Evolutionary conservation across 2,113 vertebrate genomes (phyloP).

Genomic region (Albula goreensis): DNA sequence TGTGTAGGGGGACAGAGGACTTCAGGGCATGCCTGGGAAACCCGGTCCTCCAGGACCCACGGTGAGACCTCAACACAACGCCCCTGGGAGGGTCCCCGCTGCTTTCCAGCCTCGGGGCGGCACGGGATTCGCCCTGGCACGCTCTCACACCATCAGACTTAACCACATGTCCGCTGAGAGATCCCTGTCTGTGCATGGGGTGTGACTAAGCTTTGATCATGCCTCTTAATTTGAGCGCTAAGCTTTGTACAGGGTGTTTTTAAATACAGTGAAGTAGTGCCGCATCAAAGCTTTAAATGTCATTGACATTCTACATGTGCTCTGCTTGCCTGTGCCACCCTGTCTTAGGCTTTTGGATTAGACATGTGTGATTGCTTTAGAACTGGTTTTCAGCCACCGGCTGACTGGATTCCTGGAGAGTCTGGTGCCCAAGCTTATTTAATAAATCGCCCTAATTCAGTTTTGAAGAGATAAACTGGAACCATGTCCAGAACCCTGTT

Average conservation of each 20-base stretch:
- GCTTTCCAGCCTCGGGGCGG: too few relatives aligned
- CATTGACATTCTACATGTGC: neutral
- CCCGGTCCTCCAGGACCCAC: slow-evolving; percentile 32
- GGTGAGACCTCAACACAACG: slow-evolving; percentile 24
- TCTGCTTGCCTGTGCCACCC: neutral
- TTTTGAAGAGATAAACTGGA: too few relatives aligned
- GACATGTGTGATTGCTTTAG: neutral
- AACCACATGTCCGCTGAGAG: neutral
- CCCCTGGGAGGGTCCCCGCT: too few relatives aligned
- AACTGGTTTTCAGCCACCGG: neutral
- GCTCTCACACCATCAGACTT: neutral
- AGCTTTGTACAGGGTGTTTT: neutral
- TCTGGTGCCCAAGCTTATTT: neutral
- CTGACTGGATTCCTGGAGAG: neutral
- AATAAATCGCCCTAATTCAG: too few relatives aligned
- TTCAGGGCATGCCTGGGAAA: slow-evolving; percentile 33
- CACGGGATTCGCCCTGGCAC: too few relatives aligned
- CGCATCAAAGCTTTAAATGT: neutral
- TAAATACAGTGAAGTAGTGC: neutral
- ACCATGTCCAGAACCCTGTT: too few relatives aligned
- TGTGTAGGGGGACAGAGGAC: slow-evolving; percentile 45
- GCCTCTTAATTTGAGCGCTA: neutral
- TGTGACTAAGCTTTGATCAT: neutral
- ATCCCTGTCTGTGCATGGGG: neutral
- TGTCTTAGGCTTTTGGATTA: neutral